A percentile compares a stretch with the other conserved stretches of the same genome.
Conservation (phyloP, 2,888 invertebrate genomes). For the Polylopha cassiicola region DNA sequence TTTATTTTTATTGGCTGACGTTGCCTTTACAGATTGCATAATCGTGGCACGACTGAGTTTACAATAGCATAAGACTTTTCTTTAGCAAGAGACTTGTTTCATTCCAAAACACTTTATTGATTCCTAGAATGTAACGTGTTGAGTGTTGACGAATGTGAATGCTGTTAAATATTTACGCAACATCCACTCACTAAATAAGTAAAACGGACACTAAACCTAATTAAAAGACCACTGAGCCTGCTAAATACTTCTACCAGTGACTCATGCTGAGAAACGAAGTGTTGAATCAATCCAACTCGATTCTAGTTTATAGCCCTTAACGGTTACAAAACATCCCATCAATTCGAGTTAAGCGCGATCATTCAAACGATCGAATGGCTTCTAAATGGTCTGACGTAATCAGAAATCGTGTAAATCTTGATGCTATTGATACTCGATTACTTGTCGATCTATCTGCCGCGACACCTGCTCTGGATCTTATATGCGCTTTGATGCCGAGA, state of each 20-base stretch:
- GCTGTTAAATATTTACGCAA: slow-evolving; percentile 2
- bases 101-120: too few species aligned
- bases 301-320: slow-evolving; percentile 7
- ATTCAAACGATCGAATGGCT: slow-evolving; percentile 18
- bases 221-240: slow-evolving; percentile 7
- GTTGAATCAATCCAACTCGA: slow-evolving; percentile 3
- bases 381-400: slow-evolving; percentile 26
- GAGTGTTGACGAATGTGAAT: not conserved
- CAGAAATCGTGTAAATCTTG: slow-evolving; percentile 36
- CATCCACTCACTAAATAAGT: slow-evolving; percentile 7
- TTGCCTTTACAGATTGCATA: too few species aligned
- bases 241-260: too few species aligned
- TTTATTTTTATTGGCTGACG: too few species aligned
- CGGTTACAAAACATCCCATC: slow-evolving; percentile 8
- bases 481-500: slow-evolving; percentile 49
- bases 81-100: too few species aligned
- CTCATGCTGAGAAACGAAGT: too few species aligned
- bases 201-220: slow-evolving; percentile 13
- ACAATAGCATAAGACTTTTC: too few species aligned
- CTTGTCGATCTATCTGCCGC: slow-evolving; percentile 43
- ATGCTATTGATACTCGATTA: slow-evolving; percentile 43
- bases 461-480: slow-evolving; percentile 50
- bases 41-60: too few species aligned
- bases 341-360: slow-evolving; percentile 12
- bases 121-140: too few species aligned